A percentile compares a stretch with the other conserved stretches of the same genome.
Conservation (phyloP, 2,888 invertebrate genomes). For the Cephus runcator region DNA sequence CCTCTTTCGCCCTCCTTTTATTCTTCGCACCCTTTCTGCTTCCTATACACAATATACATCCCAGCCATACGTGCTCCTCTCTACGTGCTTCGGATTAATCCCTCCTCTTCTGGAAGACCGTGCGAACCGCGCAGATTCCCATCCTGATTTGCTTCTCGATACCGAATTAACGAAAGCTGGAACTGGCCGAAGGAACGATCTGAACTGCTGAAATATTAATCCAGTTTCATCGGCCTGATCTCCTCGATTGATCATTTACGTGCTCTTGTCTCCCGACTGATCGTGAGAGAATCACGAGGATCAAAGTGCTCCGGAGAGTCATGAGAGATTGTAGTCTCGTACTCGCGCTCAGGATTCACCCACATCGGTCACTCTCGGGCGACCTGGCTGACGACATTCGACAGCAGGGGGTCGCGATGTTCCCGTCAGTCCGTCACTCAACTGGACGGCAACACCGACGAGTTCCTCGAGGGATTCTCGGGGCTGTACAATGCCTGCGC, state of each 20-base stretch:
- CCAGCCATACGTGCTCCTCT: too few relatives aligned
- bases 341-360: conserved; percentile 44
- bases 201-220: too few relatives aligned
- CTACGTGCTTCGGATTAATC: too few relatives aligned
- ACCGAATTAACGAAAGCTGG: too few relatives aligned
- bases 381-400: conserved; percentile 57
- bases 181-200: too few relatives aligned
- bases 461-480: conserved; percentile 30
- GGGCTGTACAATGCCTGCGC: neutral
- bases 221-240: neutral
- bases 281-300: too few relatives aligned
- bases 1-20: neutral
- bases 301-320: too few relatives aligned
- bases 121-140: too few relatives aligned
- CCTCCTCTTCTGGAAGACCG: too few relatives aligned
- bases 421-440: conserved; percentile 61
- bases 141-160: too few relatives aligned
- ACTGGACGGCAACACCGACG: conserved; percentile 53
- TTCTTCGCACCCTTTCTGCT: neutral
- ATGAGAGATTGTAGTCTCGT: conserved; percentile 9
- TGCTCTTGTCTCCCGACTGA: conserved; percentile 1
- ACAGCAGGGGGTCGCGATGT: conserved; percentile 60
- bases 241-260: conserved; percentile 17
- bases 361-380: conserved; percentile 56
- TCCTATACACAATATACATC: too few relatives aligned